Conservation (phyloP, 1,140 invertebrate species). For the Chlorops oryzae region DNA sequence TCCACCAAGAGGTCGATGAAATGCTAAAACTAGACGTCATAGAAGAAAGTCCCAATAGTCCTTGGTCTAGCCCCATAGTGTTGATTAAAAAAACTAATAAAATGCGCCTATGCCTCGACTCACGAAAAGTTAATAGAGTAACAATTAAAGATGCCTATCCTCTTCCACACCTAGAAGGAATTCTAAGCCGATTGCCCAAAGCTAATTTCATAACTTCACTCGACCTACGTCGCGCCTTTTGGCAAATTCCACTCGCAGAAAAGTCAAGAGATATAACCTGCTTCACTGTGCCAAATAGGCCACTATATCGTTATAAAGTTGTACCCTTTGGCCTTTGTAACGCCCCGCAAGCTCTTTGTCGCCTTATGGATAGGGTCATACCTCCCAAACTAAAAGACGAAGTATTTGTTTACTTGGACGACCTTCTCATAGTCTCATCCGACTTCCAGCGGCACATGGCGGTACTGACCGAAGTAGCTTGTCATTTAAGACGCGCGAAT, state of each 20-base stretch:
- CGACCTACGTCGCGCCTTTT: constrained; percentile 7
- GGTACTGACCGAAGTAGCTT: constrained; percentile 5
- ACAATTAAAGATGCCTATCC: constrained; percentile 13
- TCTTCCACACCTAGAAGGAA: constrained; percentile 8
- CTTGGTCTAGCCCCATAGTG: constrained; percentile 15
- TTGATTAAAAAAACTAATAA: constrained; percentile 7
- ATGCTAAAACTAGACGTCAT: constrained; percentile 16
- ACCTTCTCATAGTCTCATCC: constrained; percentile 10
- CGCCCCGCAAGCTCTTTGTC: constrained; percentile 1
- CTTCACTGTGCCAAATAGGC: constrained; percentile 2
- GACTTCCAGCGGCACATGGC: constrained; percentile 1
- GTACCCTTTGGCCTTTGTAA: constrained; percentile 10
- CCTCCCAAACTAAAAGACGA: constrained; percentile 3
- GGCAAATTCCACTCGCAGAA: constrained; percentile 9
- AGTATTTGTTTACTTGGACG: constrained; percentile 15
- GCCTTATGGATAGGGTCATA: constrained; percentile 8
- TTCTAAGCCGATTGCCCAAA: constrained; percentile 11
- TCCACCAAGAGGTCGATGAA: constrained; percentile 12
- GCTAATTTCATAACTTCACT: constrained; percentile 12
- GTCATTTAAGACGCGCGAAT: not conserved
- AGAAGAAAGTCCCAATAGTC: constrained; percentile 14
- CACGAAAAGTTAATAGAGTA: constrained; percentile 7
- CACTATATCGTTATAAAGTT: constrained; percentile 9
- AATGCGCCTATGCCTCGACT: constrained; percentile 10
- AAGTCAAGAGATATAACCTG: constrained; percentile 10